Evolutionary conservation across 1,140 invertebrate species (phyloP).

Genomic region (Drosophila leontia): DNA sequence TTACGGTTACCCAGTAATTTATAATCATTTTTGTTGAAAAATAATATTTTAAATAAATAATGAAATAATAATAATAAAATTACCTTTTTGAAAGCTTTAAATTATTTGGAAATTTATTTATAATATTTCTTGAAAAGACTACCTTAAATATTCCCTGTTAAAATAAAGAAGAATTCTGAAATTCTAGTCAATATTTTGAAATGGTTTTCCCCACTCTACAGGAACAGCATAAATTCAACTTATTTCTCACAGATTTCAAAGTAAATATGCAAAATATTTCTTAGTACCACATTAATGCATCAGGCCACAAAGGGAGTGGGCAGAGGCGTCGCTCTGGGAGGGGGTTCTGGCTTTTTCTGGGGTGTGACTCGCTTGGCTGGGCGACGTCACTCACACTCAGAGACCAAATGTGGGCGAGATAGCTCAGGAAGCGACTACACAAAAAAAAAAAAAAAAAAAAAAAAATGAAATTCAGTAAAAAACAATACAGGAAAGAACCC

Average conservation of each 20-base stretch:
- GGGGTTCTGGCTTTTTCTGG: constrained; percentile 14
- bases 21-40: not conserved
- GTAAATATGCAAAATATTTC: constrained; percentile 81
- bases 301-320: constrained; percentile 30
- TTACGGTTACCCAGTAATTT: not conserved
- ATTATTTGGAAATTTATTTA: no score
- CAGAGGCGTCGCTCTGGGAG: constrained; percentile 6
- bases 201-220: not conserved
- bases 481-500: not conserved
- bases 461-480: constrained; percentile 15
- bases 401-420: constrained; percentile 63
- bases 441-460: constrained; percentile 27
- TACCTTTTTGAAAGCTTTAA: no score
- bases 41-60: no score
- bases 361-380: constrained; percentile 55
- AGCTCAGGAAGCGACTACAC: constrained; percentile 28
- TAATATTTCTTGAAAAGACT: no score
- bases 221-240: constrained; percentile 44
- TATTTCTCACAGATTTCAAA: constrained; percentile 75
- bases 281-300: constrained; percentile 77
- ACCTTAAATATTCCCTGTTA: no score
- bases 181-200: constrained; percentile 45
- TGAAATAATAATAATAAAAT: no score
- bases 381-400: constrained; percentile 52
- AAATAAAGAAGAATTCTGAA: constrained; percentile 2